Evolutionary conservation across 2,888 invertebrate genomes (phyloP).

Genomic region (Rotaria macrura): DNA sequence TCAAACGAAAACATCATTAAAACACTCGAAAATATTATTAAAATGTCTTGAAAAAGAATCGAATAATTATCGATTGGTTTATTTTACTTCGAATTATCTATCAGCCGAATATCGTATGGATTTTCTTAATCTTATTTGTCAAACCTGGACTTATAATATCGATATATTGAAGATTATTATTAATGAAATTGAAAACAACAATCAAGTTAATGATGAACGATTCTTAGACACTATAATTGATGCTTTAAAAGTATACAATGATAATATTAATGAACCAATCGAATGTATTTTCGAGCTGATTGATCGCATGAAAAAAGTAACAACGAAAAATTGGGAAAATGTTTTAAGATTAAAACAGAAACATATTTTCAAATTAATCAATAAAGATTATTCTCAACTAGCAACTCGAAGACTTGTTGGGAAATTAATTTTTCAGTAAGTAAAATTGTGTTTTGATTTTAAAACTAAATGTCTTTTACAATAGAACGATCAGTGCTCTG

Average conservation of each 20-base stretch:
- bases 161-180: background rate
- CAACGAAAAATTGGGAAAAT: background rate
- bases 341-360: background rate
- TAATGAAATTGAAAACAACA: background rate
- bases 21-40: background rate
- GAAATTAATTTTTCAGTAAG: background rate
- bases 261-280: background rate
- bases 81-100: slow-evolving; percentile 1
- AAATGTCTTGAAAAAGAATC: background rate
- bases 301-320: background rate
- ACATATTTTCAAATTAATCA: background rate
- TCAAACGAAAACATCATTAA: background rate
- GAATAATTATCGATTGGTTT: background rate
- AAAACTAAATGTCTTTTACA: background rate
- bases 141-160: background rate
- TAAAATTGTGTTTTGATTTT: background rate
- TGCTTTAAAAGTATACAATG: background rate
- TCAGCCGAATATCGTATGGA: background rate
- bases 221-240: background rate
- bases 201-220: background rate
- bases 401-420: background rate
- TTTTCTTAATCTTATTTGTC: background rate
- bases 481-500: background rate
- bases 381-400: background rate
- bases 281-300: background rate